A percentile compares a stretch with the other conserved stretches of the same genome.
These are phyloP conservation scores for Notamacropus eugenii DNA, from an alignment of 2,797 vertebrate genomes.

Conservation along the genomic window DNA sequence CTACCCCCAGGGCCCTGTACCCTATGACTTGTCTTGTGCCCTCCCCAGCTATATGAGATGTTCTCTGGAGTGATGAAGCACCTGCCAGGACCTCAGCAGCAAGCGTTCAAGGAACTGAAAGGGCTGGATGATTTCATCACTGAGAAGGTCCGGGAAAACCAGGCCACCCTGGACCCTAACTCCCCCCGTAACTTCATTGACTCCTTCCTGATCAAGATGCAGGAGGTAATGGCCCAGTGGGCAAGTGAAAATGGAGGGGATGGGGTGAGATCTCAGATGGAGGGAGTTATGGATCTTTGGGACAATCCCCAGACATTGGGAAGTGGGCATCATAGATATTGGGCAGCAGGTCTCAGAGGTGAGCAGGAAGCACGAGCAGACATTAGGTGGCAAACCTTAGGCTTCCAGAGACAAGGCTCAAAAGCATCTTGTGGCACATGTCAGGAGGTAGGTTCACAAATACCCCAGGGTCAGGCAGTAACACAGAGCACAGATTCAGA, in stretches of 20 bases:
- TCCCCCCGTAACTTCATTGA: conserved; percentile 70
- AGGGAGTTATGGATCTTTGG: neutral
- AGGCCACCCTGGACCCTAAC: conserved; percentile 55
- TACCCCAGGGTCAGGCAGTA: neutral
- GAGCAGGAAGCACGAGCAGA: neutral
- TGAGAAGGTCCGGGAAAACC: conserved; percentile 63
- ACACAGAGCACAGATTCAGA: neutral
- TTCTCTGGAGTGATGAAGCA: conserved; percentile 82
- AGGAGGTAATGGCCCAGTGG: conserved; percentile 48
- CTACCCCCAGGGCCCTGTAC: neutral
- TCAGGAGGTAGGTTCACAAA: neutral
- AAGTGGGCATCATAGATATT: neutral
- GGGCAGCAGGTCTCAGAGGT: too few species aligned
- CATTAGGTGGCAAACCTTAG: neutral
- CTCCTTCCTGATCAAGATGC: conserved; percentile 75
- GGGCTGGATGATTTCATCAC: conserved; percentile 72
- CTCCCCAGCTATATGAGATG: conserved; percentile 55
- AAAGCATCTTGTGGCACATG: neutral
- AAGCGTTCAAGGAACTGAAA: conserved; percentile 77
- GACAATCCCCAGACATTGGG: neutral
- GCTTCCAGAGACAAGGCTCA: neutral
- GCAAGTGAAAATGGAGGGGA: neutral
- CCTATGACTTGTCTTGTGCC: neutral
- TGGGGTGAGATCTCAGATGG: neutral
- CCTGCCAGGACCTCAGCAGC: conserved; percentile 88